Evolutionary conservation across 1,140 invertebrate genomes (phyloP).

Genomic region (Caenorhabditis tropicalis): DNA sequence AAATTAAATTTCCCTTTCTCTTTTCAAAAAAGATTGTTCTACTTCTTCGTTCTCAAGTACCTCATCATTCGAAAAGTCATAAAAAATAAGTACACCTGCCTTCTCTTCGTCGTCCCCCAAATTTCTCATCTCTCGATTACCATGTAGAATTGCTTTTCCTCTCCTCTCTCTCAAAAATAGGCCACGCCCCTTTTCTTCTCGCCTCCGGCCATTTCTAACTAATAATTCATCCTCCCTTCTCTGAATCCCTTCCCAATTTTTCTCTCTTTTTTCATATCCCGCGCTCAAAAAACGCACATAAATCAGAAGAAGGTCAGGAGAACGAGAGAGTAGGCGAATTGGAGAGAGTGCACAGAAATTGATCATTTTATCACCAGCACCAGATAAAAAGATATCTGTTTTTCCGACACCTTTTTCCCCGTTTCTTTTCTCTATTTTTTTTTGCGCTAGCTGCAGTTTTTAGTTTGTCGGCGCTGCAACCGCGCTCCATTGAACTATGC

Average conservation of each 20-base stretch:
- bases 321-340: background rate
- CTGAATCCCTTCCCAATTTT: background rate
- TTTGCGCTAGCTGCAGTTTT: background rate
- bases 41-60: background rate
- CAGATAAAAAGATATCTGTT: too few species aligned
- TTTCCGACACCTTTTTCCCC: background rate
- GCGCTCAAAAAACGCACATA: background rate
- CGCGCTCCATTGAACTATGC: too few species aligned
- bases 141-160: background rate
- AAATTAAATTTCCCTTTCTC: too few species aligned
- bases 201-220: background rate
- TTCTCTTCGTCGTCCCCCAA: background rate
- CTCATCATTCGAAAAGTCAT: background rate
- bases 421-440: background rate
- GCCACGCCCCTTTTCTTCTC: background rate
- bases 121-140: background rate
- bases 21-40: background rate
- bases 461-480: too few species aligned
- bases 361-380: slow-evolving; percentile 34
- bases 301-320: slow-evolving; percentile 34
- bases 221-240: slow-evolving; percentile 37
- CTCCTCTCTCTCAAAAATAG: background rate
- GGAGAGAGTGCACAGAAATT: background rate
- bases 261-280: background rate
- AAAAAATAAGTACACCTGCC: background rate